Evolutionary conservation across 1,140 invertebrate species (phyloP), one percentile per base, ranked within the genome.

Genomic region (Pomacea maculata): DNA sequence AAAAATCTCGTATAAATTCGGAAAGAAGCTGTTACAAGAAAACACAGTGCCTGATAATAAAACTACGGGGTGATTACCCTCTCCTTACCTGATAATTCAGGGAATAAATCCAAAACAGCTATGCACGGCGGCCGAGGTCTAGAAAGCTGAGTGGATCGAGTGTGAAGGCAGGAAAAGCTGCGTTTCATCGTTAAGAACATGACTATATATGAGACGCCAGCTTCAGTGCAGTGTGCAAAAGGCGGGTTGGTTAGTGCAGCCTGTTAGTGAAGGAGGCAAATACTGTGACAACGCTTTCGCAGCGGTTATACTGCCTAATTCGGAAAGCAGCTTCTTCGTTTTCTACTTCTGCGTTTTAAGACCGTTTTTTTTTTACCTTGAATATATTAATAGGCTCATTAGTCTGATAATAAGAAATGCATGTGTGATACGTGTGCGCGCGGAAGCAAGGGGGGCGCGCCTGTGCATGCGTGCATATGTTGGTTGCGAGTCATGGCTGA

Each of bases 161-260:
- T 70, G 29, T n/a, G 67, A n/a, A 34, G 67, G n/a, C 21, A 70
- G 21, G 67, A 14, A 70, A 70, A n/a, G 67, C 67, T 34, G 21
- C 29, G 21, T 25, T 34, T n/a, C 67, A 70, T 70, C 29, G 29
- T 70, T n/a, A n/a, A 25, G 29, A 34, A 70, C 67, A n/a, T 70
- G 67, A 70, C 67, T 70, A 70, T 70, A 70, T 70, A 70, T 34
- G 67, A 34, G 67, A 70, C 21, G 67, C 67, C 21, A 11, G 67
- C 67, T 70, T 70, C 67, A 34, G 67, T n/a, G 67, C 67, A 70
- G 67, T 70, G 67, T 70, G 67, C 67, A 70, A 70, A 70, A 70
- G 57, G 57, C 57, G 8, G 57, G 57, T 61, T 61, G 57, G 57
- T 61, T 17, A 61, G 57, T 17, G 57, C 57, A 17, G 57, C 57